Base-by-base conservation (phyloP, 1,140 invertebrate species). In the Drosophila cardini region DNA sequence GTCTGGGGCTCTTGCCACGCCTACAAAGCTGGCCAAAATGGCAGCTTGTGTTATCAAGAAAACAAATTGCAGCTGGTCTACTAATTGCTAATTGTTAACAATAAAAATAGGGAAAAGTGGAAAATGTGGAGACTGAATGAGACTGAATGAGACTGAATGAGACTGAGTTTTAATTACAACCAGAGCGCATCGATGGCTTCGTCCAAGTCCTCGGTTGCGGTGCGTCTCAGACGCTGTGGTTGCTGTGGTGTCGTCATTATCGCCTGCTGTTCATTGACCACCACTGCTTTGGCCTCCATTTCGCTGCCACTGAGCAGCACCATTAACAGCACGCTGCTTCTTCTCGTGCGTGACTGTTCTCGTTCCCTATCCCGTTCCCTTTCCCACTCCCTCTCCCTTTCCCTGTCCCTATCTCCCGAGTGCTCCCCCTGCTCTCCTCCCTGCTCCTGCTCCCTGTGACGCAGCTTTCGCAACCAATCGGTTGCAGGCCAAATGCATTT, bases 111-210 rank as follows among this genome's bases (percentile, higher is more conserved):
- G 45, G 18, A 7, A 7, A 5, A 2, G 26, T 13, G n/a, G 5
- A 5, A 26, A 26, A 32, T 1, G 32, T n/a, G n/a, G n/a, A n/a
- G n/a, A n/a, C n/a, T n/a, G n/a, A n/a, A n/a, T n/a, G 1, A 43
- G 16, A 8, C 8, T 46, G 50, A 34, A 38, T n/a, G 11, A 15
- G 4, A 2, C 13, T 10, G 43, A 45, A 16, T 36, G n/a, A 26
- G 30, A 4, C 8, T 15, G 32, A 36, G 16, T 9, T 50, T 10
- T 38, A 55, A 34, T 79, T 72, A 87, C 60, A 87, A 77, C 84
- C 84, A 87, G 30, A 87, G 61, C 40, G 84, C 84, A 63, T 87
- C 84, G 52, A 87, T 84, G 56, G 84, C 84, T 9, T 87, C 84
- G 5, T 89, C 84, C 21, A 87, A 48, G 8, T 87, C 84, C 7